Conservation (phyloP, 1,140 invertebrate genomes). For the Archivesica marissinica region DNA sequence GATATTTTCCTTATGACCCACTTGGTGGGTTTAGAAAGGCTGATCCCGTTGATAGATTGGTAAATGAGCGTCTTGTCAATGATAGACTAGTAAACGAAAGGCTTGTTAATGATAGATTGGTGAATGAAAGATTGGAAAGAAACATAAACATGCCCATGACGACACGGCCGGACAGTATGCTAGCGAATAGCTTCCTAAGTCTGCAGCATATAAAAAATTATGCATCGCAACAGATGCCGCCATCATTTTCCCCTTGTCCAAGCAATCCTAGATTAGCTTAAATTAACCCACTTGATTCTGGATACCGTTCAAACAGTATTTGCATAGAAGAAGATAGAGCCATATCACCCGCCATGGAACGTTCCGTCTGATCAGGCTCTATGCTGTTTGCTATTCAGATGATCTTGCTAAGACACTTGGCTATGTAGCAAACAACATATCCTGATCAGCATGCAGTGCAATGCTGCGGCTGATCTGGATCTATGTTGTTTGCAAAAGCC, state of each 20-base stretch:
- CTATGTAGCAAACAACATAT: too few species aligned
- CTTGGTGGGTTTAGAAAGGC: conserved; percentile 91
- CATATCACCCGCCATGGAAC: too few species aligned
- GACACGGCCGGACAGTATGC: conserved; percentile 88
- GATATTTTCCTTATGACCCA: conserved; percentile 95
- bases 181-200: conserved; percentile 96
- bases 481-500: too few species aligned
- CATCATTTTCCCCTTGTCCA: conserved; percentile 74
- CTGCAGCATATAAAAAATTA: conserved; percentile 98
- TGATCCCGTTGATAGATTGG: conserved; percentile 70
- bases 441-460: neutral
- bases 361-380: too few species aligned
- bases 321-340: too few species aligned
- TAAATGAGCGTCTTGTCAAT: conserved; percentile 62
- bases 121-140: conserved; percentile 52
- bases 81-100: conserved; percentile 52
- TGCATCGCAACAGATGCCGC: conserved; percentile 86
- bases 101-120: conserved; percentile 34
- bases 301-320: too few species aligned
- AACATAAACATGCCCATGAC: conserved; percentile 84
- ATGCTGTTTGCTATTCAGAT: too few species aligned
- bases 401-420: too few species aligned
- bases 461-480: too few species aligned
- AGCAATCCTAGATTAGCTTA: conserved; percentile 69
- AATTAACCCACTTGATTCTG: too few species aligned